Evolutionary conservation across 2,888 invertebrate species (phyloP).

Genomic region (Macrosoma leucophasiata): DNA sequence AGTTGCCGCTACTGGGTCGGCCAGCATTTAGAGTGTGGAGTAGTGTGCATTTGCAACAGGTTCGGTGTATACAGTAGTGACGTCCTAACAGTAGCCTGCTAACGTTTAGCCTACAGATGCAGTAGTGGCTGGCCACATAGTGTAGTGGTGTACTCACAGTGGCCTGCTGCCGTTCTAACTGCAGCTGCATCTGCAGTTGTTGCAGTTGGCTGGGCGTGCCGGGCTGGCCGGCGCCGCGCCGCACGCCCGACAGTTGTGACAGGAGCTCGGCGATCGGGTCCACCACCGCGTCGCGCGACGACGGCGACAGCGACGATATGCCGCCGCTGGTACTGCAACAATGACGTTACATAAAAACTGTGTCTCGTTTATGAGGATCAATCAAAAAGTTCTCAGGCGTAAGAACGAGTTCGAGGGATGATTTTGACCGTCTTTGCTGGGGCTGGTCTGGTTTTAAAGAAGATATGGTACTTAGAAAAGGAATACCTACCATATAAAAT

Average conservation of each 20-base stretch:
- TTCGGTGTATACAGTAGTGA: too few species aligned
- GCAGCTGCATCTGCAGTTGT: constrained; percentile 96
- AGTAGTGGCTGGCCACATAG: constrained; percentile 4
- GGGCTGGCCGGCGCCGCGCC: constrained; percentile 77
- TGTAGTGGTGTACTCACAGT: constrained; percentile 52
- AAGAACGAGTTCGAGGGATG: too few species aligned
- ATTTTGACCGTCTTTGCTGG: too few species aligned
- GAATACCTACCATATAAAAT: too few species aligned
- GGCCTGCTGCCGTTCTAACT: constrained; percentile 92
- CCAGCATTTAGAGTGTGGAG: too few species aligned
- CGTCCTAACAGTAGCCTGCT: too few species aligned
- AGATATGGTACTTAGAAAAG: too few species aligned
- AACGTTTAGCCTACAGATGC: too few species aligned
- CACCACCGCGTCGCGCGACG: constrained; percentile 93
- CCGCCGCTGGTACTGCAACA: constrained; percentile 85
- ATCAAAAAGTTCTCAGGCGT: background rate
- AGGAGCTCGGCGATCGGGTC: constrained; percentile 97
- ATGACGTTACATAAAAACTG: constrained; percentile 4
- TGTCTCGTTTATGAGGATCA: too few species aligned
- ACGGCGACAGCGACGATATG: constrained; percentile 89
- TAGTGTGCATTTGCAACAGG: too few species aligned
- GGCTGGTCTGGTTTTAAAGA: too few species aligned
- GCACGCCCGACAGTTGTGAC: constrained; percentile 95
- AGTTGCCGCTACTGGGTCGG: too few species aligned
- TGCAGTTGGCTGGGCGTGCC: constrained; percentile 88